Conservation (phyloP, 2,113 vertebrate species). For the Lonchura striata region DNA sequence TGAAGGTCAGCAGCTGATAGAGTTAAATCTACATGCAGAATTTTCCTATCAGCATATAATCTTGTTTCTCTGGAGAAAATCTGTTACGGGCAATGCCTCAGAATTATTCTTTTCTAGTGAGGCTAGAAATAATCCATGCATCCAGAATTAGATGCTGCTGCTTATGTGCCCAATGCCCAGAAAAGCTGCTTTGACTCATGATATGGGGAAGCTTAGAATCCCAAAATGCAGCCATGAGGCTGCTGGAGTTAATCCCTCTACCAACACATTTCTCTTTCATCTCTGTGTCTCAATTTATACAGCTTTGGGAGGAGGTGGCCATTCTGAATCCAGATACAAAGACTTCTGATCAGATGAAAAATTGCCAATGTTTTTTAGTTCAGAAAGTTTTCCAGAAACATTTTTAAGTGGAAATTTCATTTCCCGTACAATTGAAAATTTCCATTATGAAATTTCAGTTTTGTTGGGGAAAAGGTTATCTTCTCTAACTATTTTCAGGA, state of each 20-base stretch:
- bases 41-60: not conserved
- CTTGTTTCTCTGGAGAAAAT: not conserved
- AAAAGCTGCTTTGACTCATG: not conserved
- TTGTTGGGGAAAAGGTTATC: not conserved
- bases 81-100: not conserved
- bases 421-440: not conserved
- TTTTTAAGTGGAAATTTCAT: not conserved
- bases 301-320: not conserved
- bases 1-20: not conserved
- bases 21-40: not conserved
- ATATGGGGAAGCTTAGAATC: not conserved
- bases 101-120: not conserved
- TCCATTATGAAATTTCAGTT: not conserved
- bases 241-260: not conserved
- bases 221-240: not conserved
- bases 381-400: not conserved
- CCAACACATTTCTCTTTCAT: not conserved
- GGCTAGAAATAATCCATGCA: not conserved
- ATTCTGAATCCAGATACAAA: not conserved
- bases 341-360: not conserved
- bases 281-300: not conserved
- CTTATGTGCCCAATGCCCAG: not conserved
- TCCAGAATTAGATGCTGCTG: not conserved
- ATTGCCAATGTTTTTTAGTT: not conserved
- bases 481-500: not conserved